phyloP scores from a whole-genome alignment of 1,140 invertebrate genomes.

The Gryon sp. region DNA sequence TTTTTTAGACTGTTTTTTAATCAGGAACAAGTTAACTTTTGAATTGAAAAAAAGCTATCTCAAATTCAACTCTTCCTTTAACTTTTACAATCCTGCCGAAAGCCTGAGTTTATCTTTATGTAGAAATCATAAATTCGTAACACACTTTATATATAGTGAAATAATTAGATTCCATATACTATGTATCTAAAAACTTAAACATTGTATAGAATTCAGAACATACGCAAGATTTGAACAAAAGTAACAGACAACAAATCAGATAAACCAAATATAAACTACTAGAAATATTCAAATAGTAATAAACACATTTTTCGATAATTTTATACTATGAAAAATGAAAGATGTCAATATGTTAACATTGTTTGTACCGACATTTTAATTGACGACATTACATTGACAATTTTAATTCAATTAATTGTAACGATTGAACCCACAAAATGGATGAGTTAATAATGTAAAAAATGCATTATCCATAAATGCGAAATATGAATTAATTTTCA shows the following conservation, averaged over 20 bases:
- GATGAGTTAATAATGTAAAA: no score
- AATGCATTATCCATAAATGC: no score
- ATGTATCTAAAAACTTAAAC: slow-evolving; percentile 13
- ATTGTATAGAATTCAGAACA: slow-evolving; percentile 11
- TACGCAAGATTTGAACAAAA: slow-evolving; percentile 15
- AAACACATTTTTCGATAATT: slow-evolving; percentile 26
- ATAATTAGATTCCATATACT: slow-evolving; percentile 17
- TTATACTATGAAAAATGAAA: slow-evolving; percentile 25
- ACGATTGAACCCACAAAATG: no score
- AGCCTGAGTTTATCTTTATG: slow-evolving; percentile 17
- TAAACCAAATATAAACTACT: background rate
- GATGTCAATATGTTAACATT: no score
- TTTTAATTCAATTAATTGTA: no score
- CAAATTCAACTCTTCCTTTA: slow-evolving; percentile 30
- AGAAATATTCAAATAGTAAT: slow-evolving; percentile 3
- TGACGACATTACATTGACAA: no score
- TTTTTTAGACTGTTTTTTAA: no score
- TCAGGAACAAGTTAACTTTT: no score
- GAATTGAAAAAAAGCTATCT: no score
- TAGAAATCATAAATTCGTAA: slow-evolving; percentile 15
- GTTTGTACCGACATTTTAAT: no score
- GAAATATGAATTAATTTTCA: no score
- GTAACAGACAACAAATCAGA: background rate
- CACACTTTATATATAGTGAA: slow-evolving; percentile 10
- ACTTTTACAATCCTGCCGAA: slow-evolving; percentile 37